Conservation (phyloP, 2,797 vertebrate genomes). For the Pteronotus mesoamericanus region DNA sequence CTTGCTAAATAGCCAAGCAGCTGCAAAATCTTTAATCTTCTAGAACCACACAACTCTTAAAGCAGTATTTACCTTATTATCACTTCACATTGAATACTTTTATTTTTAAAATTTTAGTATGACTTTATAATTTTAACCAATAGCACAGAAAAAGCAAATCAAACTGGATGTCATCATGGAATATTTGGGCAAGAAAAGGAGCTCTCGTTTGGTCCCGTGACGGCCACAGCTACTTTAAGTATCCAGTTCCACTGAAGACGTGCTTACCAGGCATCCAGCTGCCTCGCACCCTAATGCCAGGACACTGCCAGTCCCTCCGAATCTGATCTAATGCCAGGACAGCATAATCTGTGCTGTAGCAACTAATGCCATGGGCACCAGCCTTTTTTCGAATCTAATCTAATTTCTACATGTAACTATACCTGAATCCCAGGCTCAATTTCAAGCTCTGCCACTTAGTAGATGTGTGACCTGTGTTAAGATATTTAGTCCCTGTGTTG, state of each 20-base stretch:
- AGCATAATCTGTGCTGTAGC: not conserved
- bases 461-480: not conserved
- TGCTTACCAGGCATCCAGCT: not conserved
- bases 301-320: not conserved
- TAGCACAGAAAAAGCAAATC: not conserved
- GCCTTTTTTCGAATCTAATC: not conserved
- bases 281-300: not conserved
- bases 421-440: not conserved
- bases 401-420: not conserved
- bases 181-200: not conserved
- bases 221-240: not conserved
- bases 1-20: not conserved
- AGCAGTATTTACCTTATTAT: not conserved
- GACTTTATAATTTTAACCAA: not conserved
- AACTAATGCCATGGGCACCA: not conserved
- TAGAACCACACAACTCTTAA: not conserved
- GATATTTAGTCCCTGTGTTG: not conserved
- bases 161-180: not conserved
- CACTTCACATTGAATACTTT: not conserved
- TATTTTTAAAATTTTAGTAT: not conserved
- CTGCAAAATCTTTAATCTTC: not conserved
- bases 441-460: not conserved
- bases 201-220: not conserved
- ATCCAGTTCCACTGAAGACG: not conserved
- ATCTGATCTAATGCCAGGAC: not conserved